These are phyloP conservation scores for Calyptomena viridis DNA, from an alignment of 2,113 vertebrate species.

Conservation along the genomic window DNA sequence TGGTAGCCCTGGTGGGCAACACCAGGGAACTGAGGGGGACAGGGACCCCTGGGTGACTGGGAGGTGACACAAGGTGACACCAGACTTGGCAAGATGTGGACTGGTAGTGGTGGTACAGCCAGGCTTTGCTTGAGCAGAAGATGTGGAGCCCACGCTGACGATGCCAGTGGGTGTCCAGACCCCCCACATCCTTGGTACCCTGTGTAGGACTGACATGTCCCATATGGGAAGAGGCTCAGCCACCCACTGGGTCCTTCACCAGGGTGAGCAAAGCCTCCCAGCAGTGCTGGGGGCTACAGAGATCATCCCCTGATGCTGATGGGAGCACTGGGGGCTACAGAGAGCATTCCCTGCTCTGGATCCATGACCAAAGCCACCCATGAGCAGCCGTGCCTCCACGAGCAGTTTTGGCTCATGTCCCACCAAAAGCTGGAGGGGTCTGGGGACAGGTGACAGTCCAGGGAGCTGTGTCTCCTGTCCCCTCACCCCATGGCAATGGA, in stretches of 20 bases:
- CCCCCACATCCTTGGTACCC: fast-evolving
- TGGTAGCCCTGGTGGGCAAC: background rate
- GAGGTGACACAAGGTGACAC: background rate
- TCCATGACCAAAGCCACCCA: background rate
- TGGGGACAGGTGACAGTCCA: background rate
- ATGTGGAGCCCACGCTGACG: background rate
- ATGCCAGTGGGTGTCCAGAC: background rate
- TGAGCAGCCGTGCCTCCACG: fast-evolving
- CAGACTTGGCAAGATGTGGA: background rate
- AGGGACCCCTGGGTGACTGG: fast-evolving
- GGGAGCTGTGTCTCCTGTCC: background rate
- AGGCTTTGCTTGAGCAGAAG: background rate
- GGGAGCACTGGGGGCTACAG: background rate
- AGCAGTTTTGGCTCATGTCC: background rate
- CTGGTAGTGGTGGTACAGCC: fast-evolving
- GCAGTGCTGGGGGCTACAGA: background rate
- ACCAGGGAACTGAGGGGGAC: background rate
- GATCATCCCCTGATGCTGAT: background rate
- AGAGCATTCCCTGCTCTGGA: background rate
- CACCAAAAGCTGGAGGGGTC: background rate
- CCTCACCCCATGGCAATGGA: fast-evolving
- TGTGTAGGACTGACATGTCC: background rate
- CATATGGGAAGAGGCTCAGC: background rate
- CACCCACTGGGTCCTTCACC: background rate
- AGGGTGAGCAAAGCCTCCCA: background rate